Evolutionary conservation across 2,797 vertebrate species (phyloP).

Genomic region (Pteronotus mesoamericanus): DNA sequence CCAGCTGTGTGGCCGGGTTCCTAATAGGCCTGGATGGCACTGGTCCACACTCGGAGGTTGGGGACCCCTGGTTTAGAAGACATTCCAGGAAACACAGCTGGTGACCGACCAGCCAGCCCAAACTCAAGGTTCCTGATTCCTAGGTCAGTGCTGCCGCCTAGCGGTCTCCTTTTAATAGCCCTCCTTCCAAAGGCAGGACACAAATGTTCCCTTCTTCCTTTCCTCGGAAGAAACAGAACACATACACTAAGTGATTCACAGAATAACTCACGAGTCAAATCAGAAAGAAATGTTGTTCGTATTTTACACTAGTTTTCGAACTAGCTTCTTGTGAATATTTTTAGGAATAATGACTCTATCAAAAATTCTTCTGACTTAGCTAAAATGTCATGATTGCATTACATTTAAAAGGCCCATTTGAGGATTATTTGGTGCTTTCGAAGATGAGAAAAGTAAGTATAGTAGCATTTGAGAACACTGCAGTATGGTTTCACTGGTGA

Average conservation of each 20-base stretch:
- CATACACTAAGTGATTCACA: not conserved
- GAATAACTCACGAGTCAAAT: not conserved
- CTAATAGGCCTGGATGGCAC: too few relatives aligned
- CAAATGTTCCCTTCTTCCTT: too few relatives aligned
- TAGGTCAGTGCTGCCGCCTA: not conserved
- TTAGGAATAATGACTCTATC: not conserved
- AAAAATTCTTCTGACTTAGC: not conserved
- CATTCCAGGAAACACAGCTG: not conserved
- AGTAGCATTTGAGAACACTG: not conserved
- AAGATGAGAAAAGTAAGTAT: not conserved
- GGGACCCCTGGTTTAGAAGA: not conserved
- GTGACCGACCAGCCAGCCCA: fast-evolving
- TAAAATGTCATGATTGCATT: not conserved
- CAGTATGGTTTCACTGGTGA: not conserved
- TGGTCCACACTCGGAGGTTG: too few relatives aligned
- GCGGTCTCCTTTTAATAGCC: not conserved
- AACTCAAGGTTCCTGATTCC: not conserved
- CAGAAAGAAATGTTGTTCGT: not conserved
- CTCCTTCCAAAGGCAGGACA: not conserved
- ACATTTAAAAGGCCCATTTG: not conserved
- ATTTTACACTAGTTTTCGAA: not conserved
- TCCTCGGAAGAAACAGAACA: not conserved
- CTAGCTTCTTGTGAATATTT: not conserved
- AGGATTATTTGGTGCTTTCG: not conserved
- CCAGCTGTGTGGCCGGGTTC: too few relatives aligned